Percentiles rank a stretch among this genome's conserved stretches.
These are phyloP conservation scores for Epiblema foenella DNA, from an alignment of 2,888 invertebrate species.

Conservation along the genomic window DNA sequence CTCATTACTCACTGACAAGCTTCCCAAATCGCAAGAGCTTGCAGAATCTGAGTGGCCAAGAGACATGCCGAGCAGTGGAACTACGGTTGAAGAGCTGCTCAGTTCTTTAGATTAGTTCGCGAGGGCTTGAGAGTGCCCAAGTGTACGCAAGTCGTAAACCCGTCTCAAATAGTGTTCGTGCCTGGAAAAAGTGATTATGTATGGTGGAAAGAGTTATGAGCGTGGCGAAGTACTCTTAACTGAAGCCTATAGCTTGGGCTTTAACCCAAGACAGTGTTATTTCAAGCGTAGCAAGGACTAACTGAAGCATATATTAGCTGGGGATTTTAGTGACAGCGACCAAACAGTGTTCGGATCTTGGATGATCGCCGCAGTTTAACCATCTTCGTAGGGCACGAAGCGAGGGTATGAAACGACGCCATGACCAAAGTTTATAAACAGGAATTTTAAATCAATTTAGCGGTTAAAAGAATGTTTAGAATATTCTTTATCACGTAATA, in stretches of 20 bases:
- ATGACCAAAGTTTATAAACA: conserved; percentile 78
- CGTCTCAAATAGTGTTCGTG: no score
- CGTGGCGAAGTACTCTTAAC: background rate
- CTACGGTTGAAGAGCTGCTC: no score
- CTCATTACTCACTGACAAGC: no score
- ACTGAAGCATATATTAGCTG: background rate
- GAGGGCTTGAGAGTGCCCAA: no score
- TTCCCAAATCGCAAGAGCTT: no score
- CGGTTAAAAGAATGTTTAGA: conserved; percentile 46
- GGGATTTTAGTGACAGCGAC: background rate
- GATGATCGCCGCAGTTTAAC: background rate
- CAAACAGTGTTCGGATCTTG: background rate
- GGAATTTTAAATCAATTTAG: conserved; percentile 67
- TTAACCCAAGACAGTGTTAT: background rate
- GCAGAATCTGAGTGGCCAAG: no score
- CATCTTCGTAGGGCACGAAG: conserved; percentile 35
- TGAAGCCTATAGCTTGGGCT: no score
- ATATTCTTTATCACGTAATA: conserved; percentile 46
- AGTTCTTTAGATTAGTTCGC: no score
- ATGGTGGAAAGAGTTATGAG: background rate
- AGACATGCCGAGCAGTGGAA: no score
- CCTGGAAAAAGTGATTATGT: no score
- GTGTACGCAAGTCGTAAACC: no score
- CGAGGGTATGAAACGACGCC: conserved; percentile 48
- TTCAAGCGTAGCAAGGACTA: background rate